Base-by-base conservation (phyloP, 2,113 vertebrate genomes). In the Aspiorhynchus laticeps region DNA sequence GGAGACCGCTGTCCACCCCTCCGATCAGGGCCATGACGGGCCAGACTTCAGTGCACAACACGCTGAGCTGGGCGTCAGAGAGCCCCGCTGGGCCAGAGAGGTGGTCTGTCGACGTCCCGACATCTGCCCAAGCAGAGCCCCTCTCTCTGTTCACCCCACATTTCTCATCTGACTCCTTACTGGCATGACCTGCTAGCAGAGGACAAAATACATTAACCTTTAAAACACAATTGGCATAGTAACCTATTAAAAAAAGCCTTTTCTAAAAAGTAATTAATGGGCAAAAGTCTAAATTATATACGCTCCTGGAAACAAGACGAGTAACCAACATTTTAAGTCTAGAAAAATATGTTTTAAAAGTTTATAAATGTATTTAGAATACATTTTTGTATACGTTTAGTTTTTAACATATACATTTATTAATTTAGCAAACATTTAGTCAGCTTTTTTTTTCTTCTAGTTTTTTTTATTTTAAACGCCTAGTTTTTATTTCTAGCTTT, bases 21-120 rank as follows among this genome's bases (percentile, higher is more conserved):
- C 95, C 95, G 10, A 96, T 94, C 86, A 96, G 75, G 2, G 95
- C 95, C 88, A 96, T 91, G 0, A 94, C 95, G 0, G 95, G 95
- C 95, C 95, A 96, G 74, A 96, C 95, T 43, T 96, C 93, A 1
- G 85, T 87, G 88, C 95, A 96, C 61, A 96, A 90, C 67, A 92
- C 90, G 3, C 87, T 83, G 26, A 96, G 93, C 89, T 95, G 95
- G 19, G 90, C 67, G 11, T 95, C 95, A 4, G 94, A 93, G 83
- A 96, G 86, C 0, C 87, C 87, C 0, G 91, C 91, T 15, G 90
- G 90, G 31, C 90, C 92, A 3, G 86, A 71, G 43, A 61, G 77
- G 38, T 88, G 8, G 2, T 93, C 92, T 26, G 85, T 43, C 6
- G 71, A 79, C 7, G 24, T 80, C 63, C 85, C 81, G 63, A 21